These are phyloP conservation scores for Melanotaenia parkinsoni DNA, from an alignment of 2,797 vertebrate species.

Conservation along the genomic window DNA sequence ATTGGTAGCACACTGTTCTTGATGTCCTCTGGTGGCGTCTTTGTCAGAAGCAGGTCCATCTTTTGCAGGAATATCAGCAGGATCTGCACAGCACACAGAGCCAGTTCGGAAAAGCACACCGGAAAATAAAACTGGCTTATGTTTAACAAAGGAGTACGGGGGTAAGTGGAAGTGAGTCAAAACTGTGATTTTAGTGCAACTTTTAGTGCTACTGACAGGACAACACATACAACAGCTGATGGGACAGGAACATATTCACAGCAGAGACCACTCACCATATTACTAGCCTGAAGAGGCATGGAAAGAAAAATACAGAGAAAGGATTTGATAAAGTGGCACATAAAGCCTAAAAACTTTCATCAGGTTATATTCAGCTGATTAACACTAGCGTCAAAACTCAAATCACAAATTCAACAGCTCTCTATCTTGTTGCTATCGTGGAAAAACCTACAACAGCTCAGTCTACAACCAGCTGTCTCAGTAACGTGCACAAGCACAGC, in stretches of 20 bases:
- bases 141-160: background rate
- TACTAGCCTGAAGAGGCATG: conserved; percentile 98
- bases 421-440: background rate
- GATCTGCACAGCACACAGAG: conserved; percentile 83
- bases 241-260: conserved; percentile 26
- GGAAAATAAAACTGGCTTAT: background rate
- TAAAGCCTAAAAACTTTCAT: conserved; percentile 32
- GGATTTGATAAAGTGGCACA: conserved; percentile 44
- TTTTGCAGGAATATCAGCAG: conserved; percentile 98
- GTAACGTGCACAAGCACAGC: background rate
- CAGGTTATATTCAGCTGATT: conserved; percentile 4
- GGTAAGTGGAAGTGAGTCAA: conserved; percentile 10
- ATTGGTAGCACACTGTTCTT: conserved; percentile 96
- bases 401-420: background rate
- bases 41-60: conserved; percentile 98
- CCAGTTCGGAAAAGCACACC: background rate
- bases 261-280: conserved; percentile 94
- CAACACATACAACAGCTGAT: conserved; percentile 32
- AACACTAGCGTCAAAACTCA: background rate
- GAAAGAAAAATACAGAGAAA: conserved; percentile 82
- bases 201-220: conserved; percentile 40
- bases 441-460: background rate
- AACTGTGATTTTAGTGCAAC: conserved; percentile 25
- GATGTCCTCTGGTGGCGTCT: conserved; percentile 96
- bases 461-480: background rate